phyloP scores from a whole-genome alignment of 35 echinoderm and acorn worm species.

The Apostichopus parvimensis region DNA sequence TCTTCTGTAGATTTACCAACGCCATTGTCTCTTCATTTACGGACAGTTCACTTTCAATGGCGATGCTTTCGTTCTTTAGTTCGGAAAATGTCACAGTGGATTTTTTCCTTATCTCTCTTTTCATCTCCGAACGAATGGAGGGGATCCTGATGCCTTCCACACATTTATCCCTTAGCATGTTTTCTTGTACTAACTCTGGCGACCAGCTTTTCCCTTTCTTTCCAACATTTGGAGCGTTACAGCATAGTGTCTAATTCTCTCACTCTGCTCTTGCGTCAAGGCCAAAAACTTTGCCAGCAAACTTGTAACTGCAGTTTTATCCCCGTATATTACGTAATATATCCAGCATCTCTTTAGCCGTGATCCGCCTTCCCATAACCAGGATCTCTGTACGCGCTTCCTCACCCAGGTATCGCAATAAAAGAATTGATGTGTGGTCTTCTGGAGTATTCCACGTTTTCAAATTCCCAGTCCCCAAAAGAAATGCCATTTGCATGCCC shows the following conservation, averaged over 20 bases:
- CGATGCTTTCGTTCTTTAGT: background rate
- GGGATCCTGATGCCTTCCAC: background rate
- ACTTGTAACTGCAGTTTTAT: background rate
- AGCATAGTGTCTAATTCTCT: background rate
- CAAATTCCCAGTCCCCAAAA: background rate
- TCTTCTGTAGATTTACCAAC: too few relatives aligned
- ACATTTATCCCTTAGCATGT: slow-evolving; percentile 32
- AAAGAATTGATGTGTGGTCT: background rate
- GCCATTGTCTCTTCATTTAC: too few relatives aligned
- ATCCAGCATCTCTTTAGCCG: background rate
- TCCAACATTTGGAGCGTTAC: background rate
- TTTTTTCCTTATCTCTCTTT: slow-evolving; percentile 13
- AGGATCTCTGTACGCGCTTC: background rate
- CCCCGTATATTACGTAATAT: background rate
- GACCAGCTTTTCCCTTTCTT: background rate
- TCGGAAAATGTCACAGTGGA: background rate
- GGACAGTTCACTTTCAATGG: background rate
- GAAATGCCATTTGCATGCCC: background rate
- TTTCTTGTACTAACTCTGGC: background rate
- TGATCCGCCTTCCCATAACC: background rate
- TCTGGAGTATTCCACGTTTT: slow-evolving; percentile 17
- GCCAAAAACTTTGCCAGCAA: slow-evolving; percentile 15
- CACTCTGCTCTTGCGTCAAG: background rate
- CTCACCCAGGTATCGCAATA: slow-evolving; percentile 15
- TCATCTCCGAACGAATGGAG: background rate